Base-by-base conservation (phyloP, 2,888 invertebrate genomes). In the Achlya flavicornis region DNA sequence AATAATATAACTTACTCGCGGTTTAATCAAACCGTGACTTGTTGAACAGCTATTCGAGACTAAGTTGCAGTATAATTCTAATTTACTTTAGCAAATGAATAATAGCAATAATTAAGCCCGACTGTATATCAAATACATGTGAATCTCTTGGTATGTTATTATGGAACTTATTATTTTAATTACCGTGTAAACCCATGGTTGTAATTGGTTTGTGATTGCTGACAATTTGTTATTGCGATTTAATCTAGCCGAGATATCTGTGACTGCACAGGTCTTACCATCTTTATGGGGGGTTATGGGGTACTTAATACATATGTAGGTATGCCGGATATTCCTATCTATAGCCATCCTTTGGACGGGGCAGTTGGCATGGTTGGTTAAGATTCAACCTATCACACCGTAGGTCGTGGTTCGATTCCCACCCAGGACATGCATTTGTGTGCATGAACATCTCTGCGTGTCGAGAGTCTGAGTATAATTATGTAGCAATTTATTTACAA, bases 141-240 rank as follows among this genome's bases (percentile, higher is more conserved):
- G 77, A 83, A 84, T 85, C 85, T 82, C 77, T 80, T 76, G 75
- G 80, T 73, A 63, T 73, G 77, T 79, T 87, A 89, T 87, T 85
- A 84, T 79, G 84, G 76, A 81, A 80, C 79, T 84, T 80, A 90
- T 89, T 87, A 88, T 76, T 87, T 88, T 90, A 84, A 89, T 87
- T 80, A 83, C 74, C 66, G 79, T 69, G 76, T 80, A 76, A 79
- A 78, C 71, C 69, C 74, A 75, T 72, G 66, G 72, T 63, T 77
- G 71, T 86, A 86, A 88, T 89, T 87, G 84, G 83, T 82, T 81
- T 81, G 79, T 84, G 85, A 89, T 88, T 86, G 85, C 75, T 80
- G 84, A 79, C 87, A 84, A 90, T 90, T 89, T 88, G 81, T 88
- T 82, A 80, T 72, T 73, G 75, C 73, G 62, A 68, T 73, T 75